Evolutionary conservation across 30 jellyfish, hydroid and myxozoan genomes (phyloP), one percentile per base, ranked within the genome.

Genomic region (Rhopilema esculentum): DNA sequence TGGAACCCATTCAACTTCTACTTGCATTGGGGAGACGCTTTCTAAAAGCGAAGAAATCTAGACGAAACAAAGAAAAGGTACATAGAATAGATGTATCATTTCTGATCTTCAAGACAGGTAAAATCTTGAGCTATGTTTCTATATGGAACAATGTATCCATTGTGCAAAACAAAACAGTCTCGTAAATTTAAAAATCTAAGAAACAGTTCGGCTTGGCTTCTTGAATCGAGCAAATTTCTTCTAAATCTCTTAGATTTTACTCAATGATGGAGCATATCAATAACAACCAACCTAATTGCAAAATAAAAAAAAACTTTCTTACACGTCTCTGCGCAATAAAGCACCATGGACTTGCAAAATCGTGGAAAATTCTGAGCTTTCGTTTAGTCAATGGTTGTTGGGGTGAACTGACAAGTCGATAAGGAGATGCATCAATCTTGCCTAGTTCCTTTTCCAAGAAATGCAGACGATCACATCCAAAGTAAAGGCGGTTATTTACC

Each of bases 281-380:
- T n/a, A n/a, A n/a, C n/a, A n/a, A n/a, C n/a, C n/a, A n/a, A n/a
- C n/a, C n/a, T n/a, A n/a, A n/a, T n/a, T n/a, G n/a, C n/a, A n/a
- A n/a, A n/a, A n/a, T n/a, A n/a, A n/a, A n/a, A n/a, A n/a, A n/a
- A n/a, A n/a, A n/a, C n/a, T n/a, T n/a, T n/a, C n/a, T n/a, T n/a
- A n/a, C n/a, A n/a, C n/a, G n/a, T n/a, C n/a, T n/a, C n/a, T n/a
- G n/a, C n/a, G 88, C 97, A 18, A 94, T 57, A 76, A 48, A 85
- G 49, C 98, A 75, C 97, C 97, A 94, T 0, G 99, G 99, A 76
- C 99, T 94, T 49, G 97, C 91, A 83, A 94, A 85, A 80, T 94
- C 99, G 72, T 82, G 92, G 74, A 70, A 94, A 30, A 94, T 75
- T 61, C 80, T 94, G 83, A 94, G 66, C 63, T 90, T 94, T 20